These are phyloP conservation scores for Tautogolabrus adspersus DNA, from an alignment of 2,113 vertebrate species.

Conservation along the genomic window DNA sequence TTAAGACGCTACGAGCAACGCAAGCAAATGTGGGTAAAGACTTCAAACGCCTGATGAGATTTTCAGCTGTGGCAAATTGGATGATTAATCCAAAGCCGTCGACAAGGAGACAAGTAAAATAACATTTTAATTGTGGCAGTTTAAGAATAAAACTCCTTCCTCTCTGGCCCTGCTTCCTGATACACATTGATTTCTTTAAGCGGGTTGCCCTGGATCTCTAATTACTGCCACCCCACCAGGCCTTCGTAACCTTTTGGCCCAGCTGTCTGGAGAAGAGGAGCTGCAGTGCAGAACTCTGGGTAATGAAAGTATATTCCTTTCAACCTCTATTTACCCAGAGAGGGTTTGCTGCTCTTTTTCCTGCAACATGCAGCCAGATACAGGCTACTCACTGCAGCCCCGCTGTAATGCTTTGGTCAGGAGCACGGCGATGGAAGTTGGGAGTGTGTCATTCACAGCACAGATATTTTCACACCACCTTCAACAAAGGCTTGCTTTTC, in stretches of 20 bases:
- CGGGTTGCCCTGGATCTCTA: conserved; percentile 60
- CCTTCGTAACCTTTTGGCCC: conserved; percentile 53
- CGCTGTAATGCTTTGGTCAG: background rate
- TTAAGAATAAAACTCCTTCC: conserved; percentile 34
- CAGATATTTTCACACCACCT: no score
- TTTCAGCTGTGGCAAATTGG: conserved; percentile 49
- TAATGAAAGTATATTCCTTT: conserved; percentile 68
- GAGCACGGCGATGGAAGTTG: background rate
- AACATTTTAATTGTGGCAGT: conserved; percentile 38
- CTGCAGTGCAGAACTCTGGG: conserved; percentile 33
- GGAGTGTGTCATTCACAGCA: background rate
- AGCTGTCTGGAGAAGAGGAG: conserved; percentile 63
- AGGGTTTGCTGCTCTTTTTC: conserved; percentile 54
- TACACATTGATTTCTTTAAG: conserved; percentile 54
- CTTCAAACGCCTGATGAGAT: conserved; percentile 37
- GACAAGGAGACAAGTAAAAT: conserved; percentile 12
- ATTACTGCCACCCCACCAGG: conserved; percentile 56
- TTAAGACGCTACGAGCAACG: conserved; percentile 29
- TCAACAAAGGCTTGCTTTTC: no score
- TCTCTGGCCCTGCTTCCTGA: conserved; percentile 30
- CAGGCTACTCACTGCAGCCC: background rate
- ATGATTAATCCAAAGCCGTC: conserved; percentile 44
- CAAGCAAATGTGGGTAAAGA: conserved; percentile 31
- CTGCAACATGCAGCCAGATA: conserved; percentile 43
- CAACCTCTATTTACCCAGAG: conserved; percentile 70